These are phyloP conservation scores for Latrodectus geometricus DNA, from an alignment of 1,140 invertebrate genomes.

Conservation along the genomic window DNA sequence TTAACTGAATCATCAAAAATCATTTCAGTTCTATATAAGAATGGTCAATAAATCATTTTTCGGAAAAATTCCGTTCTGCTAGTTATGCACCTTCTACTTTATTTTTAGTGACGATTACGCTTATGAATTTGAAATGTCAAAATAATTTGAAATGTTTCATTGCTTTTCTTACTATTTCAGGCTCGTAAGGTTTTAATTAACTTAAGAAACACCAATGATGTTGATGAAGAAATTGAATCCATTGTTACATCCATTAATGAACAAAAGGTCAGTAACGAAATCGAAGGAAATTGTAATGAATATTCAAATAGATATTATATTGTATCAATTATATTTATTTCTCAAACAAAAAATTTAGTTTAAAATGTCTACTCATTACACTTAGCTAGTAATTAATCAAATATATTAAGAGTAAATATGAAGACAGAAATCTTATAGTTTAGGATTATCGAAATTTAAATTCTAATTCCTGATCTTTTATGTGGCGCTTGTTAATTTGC, in stretches of 20 bases:
- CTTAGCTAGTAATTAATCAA: no score
- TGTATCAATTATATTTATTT: no score
- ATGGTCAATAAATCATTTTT: not conserved
- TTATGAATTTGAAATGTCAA: not conserved
- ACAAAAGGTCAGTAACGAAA: slow-evolving; percentile 18
- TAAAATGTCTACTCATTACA: no score
- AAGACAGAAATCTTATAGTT: no score
- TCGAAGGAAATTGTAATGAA: no score
- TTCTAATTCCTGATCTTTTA: no score
- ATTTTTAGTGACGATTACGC: not conserved
- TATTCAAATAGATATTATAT: no score
- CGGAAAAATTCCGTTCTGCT: not conserved
- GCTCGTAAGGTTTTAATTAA: slow-evolving; percentile 24
- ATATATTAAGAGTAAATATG: no score
- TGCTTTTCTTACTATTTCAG: slow-evolving; percentile 12
- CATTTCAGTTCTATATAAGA: not conserved
- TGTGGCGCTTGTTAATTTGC: no score
- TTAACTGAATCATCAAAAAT: not conserved
- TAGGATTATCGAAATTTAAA: no score
- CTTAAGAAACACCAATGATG: slow-evolving; percentile 24
- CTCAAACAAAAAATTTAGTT: no score
- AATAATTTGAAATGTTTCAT: not conserved
- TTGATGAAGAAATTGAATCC: slow-evolving; percentile 46
- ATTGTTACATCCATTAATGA: slow-evolving; percentile 30
- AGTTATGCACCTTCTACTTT: not conserved